phyloP scores from a whole-genome alignment of 1,140 invertebrate species.

The Cryptotermes secundus region DNA sequence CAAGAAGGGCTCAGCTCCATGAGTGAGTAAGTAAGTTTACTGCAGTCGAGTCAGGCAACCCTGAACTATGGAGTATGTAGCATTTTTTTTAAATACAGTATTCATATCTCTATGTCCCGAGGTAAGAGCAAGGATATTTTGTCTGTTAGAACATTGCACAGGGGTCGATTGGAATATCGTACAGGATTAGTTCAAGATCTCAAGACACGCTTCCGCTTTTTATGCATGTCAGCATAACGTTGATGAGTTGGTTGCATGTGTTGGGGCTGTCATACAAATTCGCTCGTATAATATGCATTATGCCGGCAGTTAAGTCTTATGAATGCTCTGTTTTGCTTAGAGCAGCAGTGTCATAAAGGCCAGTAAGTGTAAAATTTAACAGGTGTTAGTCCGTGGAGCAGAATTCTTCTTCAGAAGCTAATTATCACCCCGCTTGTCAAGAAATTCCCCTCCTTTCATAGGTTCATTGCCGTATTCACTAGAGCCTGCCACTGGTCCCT shows the following conservation, averaged over 20 bases:
- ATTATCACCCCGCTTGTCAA: too few relatives aligned
- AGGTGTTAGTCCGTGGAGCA: too few relatives aligned
- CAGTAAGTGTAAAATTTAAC: too few relatives aligned
- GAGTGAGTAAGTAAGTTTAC: too few relatives aligned
- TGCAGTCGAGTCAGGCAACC: too few relatives aligned
- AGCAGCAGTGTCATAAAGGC: not conserved
- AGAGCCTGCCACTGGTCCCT: too few relatives aligned
- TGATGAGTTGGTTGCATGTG: not conserved
- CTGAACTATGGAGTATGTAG: not conserved
- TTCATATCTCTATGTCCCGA: not conserved
- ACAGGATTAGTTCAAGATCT: not conserved
- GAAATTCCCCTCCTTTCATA: too few relatives aligned
- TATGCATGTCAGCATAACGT: not conserved
- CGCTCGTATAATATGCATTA: not conserved
- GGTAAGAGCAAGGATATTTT: not conserved
- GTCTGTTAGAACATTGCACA: not conserved
- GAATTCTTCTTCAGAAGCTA: too few relatives aligned
- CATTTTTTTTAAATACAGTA: not conserved
- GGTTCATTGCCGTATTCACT: too few relatives aligned
- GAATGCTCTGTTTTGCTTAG: not conserved
- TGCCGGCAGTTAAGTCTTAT: conserved; percentile 2
- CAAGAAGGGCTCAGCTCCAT: too few relatives aligned
- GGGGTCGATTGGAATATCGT: not conserved
- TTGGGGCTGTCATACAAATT: conserved; percentile 11
- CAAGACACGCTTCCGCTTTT: not conserved